Conservation (phyloP, 2,888 invertebrate species). For the Orchesella flavescens region DNA sequence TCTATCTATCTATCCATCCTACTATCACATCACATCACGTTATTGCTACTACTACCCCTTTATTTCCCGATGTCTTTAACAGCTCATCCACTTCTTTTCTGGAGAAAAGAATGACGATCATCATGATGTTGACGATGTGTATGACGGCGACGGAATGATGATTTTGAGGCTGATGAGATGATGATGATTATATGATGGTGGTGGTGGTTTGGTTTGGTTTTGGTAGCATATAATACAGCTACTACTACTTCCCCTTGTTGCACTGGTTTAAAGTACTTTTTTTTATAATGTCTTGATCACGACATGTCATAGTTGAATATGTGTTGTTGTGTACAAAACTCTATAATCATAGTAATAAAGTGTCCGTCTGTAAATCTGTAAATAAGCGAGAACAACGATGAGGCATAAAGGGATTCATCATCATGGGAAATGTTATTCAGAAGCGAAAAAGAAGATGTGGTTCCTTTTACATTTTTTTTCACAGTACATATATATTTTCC, state of each 20-base stretch:
- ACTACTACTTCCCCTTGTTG: neutral
- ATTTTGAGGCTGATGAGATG: constrained; percentile 39
- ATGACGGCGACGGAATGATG: constrained; percentile 47
- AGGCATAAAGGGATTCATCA: neutral
- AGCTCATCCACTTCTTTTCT: constrained; percentile 4
- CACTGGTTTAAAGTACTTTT: constrained; percentile 40
- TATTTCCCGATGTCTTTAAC: too few species aligned
- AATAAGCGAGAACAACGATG: constrained; percentile 25
- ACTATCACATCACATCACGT: too few species aligned
- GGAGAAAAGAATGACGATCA: neutral
- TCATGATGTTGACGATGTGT: constrained; percentile 13
- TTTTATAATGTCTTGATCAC: constrained; percentile 59
- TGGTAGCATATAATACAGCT: neutral
- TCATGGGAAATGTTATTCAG: too few species aligned
- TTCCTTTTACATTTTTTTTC: neutral
- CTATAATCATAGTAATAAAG: constrained; percentile 17
- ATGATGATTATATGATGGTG: constrained; percentile 44
- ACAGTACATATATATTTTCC: neutral
- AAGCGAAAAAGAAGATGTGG: neutral
- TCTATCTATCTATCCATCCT: too few species aligned
- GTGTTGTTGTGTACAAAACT: neutral
- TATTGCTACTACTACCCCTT: too few species aligned
- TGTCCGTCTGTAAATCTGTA: constrained; percentile 27
- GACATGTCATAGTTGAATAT: constrained; percentile 55
- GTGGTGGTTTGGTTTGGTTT: constrained; percentile 13